Percentiles rank a stretch among this genome's conserved stretches.
Evolutionary conservation across 1,140 invertebrate species (phyloP).

Genomic region (Habropoda laboriosa): DNA sequence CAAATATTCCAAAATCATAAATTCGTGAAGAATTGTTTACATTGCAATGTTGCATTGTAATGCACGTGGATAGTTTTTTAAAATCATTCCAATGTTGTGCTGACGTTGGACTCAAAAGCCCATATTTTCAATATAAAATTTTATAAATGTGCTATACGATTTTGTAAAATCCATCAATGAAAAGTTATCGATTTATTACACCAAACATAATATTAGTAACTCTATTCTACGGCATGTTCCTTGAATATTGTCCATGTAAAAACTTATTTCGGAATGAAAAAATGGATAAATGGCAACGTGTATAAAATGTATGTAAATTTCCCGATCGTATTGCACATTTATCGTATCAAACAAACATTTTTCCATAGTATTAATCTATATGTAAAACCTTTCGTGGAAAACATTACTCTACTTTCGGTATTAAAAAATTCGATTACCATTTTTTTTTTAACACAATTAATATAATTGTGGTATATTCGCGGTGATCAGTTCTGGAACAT

Average conservation of each 20-base stretch:
- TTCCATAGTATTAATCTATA: conserved; percentile 34
- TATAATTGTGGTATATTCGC: conserved; percentile 41
- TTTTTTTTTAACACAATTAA: conserved; percentile 40
- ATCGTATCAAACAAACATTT: conserved; percentile 34
- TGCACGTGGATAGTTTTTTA: conserved; percentile 5
- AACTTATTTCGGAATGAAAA: conserved; percentile 39
- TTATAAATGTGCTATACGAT: conserved; percentile 48
- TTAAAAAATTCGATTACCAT: conserved; percentile 43
- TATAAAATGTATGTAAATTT: conserved; percentile 39
- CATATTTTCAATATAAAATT: conserved; percentile 32
- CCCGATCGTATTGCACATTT: conserved; percentile 48
- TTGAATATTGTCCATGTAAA: conserved; percentile 26
- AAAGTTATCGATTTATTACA: conserved; percentile 12
- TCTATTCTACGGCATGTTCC: neutral
- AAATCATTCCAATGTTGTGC: conserved; percentile 24
- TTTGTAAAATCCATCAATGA: conserved; percentile 6
- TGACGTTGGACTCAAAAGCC: neutral
- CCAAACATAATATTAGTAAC: neutral
- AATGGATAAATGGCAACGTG: conserved; percentile 23
- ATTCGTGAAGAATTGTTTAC: conserved; percentile 5
- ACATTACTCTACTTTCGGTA: conserved; percentile 24
- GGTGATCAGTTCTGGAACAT: conserved; percentile 52
- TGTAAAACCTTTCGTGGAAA: conserved; percentile 37
- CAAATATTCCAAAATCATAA: conserved; percentile 49
- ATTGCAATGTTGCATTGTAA: conserved; percentile 5